These are phyloP conservation scores for Phymatocera aterrima DNA, from an alignment of 2,888 invertebrate species.

Conservation along the genomic window DNA sequence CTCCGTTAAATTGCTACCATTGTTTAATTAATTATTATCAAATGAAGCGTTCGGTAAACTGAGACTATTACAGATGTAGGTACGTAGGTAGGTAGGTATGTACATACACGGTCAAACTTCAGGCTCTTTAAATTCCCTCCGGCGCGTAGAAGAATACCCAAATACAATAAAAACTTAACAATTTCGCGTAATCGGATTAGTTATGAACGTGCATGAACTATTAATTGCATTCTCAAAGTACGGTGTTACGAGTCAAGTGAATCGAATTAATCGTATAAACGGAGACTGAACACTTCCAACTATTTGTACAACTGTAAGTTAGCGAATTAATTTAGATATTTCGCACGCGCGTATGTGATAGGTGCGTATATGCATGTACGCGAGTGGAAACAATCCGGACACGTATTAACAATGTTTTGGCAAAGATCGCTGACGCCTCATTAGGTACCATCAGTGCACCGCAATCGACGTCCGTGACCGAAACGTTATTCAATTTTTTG, in stretches of 20 bases:
- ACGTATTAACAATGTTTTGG: neutral
- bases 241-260: too few relatives aligned
- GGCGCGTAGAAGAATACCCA: neutral
- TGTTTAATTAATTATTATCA: neutral
- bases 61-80: too few relatives aligned
- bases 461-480: too few relatives aligned
- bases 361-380: neutral
- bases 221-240: neutral
- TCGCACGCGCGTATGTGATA: too few relatives aligned
- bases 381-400: neutral
- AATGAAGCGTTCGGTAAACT: neutral
- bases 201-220: neutral
- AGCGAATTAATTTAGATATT: neutral
- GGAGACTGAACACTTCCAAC: neutral
- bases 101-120: neutral
- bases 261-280: neutral
- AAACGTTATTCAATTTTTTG: too few relatives aligned
- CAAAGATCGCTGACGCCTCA: too few relatives aligned
- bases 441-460: too few relatives aligned
- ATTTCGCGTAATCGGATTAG: constrained; percentile 4
- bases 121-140: neutral
- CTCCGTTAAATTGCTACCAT: constrained; percentile 8
- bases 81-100: too few relatives aligned
- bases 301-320: neutral
- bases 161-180: neutral